Evolutionary conservation across 2,113 vertebrate genomes (phyloP).

Genomic region (Anser cygnoides): DNA sequence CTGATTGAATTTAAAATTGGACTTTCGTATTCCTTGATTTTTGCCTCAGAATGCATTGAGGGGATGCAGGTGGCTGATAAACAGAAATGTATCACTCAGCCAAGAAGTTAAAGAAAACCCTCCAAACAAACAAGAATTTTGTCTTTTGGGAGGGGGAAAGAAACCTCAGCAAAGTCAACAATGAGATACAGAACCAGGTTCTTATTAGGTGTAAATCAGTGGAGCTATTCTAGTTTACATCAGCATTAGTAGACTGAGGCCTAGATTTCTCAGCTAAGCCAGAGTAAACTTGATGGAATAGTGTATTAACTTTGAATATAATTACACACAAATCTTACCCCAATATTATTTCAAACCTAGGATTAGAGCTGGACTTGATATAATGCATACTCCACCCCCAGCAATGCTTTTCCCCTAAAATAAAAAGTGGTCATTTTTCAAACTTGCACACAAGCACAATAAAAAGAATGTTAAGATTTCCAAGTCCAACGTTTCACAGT

Average conservation of each 20-base stretch:
- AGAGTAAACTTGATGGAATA: not conserved
- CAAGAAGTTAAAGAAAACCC: slow-evolving; percentile 59
- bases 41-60: slow-evolving; percentile 63
- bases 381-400: not conserved
- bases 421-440: not conserved
- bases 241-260: not conserved
- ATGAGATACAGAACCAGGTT: not conserved
- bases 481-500: not conserved
- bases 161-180: not conserved
- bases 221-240: not conserved
- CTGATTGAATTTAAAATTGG: slow-evolving; percentile 79
- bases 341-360: not conserved
- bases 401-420: not conserved
- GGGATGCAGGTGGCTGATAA: slow-evolving; percentile 69
- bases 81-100: slow-evolving; percentile 70
- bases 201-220: not conserved
- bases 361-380: not conserved
- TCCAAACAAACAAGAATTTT: slow-evolving; percentile 46
- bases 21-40: slow-evolving; percentile 70
- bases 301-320: not conserved
- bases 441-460: not conserved
- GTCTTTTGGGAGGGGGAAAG: slow-evolving; percentile 20
- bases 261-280: not conserved
- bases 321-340: not conserved
- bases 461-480: not conserved